Conservation (phyloP, 1,140 invertebrate genomes). For the Catajapyx aquilonaris region DNA sequence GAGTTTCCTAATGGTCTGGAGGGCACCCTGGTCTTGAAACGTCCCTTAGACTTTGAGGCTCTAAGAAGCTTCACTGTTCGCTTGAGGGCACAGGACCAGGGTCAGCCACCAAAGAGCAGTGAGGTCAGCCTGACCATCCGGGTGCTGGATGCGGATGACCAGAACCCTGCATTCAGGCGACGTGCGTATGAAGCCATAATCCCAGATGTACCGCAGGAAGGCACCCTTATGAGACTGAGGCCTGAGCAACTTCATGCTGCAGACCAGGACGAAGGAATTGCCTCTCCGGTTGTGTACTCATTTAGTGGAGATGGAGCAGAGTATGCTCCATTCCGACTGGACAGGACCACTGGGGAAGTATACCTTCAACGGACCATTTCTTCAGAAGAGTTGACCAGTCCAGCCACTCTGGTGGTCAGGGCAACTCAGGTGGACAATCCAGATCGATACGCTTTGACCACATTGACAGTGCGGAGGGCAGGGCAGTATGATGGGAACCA, state of each 20-base stretch:
- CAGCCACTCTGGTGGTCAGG: constrained; percentile 50
- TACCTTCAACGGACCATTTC: constrained; percentile 33
- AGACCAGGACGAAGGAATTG: constrained; percentile 64
- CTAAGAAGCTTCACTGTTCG: constrained; percentile 56
- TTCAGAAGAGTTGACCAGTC: constrained; percentile 35
- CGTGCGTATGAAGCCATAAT: constrained; percentile 52
- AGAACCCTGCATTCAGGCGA: constrained; percentile 59
- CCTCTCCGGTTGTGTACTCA: constrained; percentile 46
- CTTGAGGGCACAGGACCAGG: constrained; percentile 65
- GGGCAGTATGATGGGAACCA: constrained; percentile 22
- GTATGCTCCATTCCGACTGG: constrained; percentile 26
- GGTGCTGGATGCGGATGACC: constrained; percentile 76
- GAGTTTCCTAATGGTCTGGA: constrained; percentile 67
- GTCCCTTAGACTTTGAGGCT: constrained; percentile 64
- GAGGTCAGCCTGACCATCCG: constrained; percentile 53
- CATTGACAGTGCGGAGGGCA: constrained; percentile 40
- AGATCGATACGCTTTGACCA: constrained; percentile 66
- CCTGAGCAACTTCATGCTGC: constrained; percentile 40
- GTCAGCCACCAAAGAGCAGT: constrained; percentile 47
- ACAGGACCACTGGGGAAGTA: constrained; percentile 36
- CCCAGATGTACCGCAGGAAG: constrained; percentile 29
- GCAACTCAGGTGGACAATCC: constrained; percentile 65
- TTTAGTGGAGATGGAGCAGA: constrained; percentile 26
- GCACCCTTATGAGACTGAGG: constrained; percentile 30
- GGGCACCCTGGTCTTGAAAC: constrained; percentile 55